These are phyloP conservation scores for Ostrea denselamellosa DNA, from an alignment of 1,140 invertebrate species.

Conservation along the genomic window DNA sequence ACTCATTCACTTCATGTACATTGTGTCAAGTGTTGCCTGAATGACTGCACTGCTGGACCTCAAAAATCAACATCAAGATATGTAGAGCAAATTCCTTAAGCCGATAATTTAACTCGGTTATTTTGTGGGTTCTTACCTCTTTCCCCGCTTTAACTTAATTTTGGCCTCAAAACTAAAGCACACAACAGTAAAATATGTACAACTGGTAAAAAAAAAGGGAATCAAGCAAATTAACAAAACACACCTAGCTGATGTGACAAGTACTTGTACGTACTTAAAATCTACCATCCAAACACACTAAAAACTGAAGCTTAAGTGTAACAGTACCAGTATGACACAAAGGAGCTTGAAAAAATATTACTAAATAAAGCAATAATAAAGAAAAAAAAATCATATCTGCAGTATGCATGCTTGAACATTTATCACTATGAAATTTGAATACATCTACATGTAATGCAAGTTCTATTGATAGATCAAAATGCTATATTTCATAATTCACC, in stretches of 20 bases:
- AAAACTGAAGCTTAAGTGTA: not conserved
- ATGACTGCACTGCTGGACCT: not conserved
- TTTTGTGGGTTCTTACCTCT: conserved; percentile 4
- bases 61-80: not conserved
- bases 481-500: too few species aligned
- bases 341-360: too few species aligned
- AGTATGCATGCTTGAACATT: too few species aligned
- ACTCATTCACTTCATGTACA: too few species aligned
- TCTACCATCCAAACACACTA: not conserved
- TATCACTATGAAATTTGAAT: too few species aligned
- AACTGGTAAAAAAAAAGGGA: not conserved
- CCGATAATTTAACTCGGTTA: not conserved
- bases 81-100: not conserved
- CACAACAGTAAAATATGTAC: not conserved
- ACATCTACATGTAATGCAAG: too few species aligned
- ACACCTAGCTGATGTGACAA: not conserved
- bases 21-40: too few species aligned
- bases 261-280: not conserved
- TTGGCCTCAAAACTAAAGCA: conserved; percentile 32
- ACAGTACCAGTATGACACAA: not conserved
- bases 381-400: too few species aligned
- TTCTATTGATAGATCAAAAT: too few species aligned
- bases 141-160: conserved; percentile 27
- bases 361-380: too few species aligned
- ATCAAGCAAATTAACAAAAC: conserved; percentile 10